phyloP scores from a whole-genome alignment of 2,113 vertebrate species.

The Onychostruthus taczanowskii region DNA sequence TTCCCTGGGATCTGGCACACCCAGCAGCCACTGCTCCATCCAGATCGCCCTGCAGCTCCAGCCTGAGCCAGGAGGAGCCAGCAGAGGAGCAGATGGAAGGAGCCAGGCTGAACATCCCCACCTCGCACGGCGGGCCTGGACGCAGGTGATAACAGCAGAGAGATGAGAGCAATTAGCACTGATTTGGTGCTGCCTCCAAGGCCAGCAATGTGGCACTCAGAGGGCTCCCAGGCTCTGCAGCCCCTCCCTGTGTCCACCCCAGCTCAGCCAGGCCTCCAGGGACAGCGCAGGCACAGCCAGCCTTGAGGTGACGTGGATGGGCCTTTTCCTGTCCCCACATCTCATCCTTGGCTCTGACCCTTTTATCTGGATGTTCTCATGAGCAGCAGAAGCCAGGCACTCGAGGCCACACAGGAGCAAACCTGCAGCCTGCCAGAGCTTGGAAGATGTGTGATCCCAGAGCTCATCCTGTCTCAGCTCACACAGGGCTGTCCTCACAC shows the following conservation, averaged over 20 bases:
- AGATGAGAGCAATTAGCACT: not conserved
- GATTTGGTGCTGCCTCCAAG: not conserved
- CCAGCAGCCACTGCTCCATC: not conserved
- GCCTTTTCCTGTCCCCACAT: not conserved
- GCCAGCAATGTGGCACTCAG: not conserved
- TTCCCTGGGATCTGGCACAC: not conserved
- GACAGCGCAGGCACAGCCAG: not conserved
- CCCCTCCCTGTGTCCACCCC: not conserved
- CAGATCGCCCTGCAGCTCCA: not conserved
- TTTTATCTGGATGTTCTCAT: not conserved
- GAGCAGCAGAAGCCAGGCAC: not conserved
- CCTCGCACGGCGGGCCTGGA: not conserved
- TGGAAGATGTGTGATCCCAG: not conserved
- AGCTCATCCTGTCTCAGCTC: not conserved
- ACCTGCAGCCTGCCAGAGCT: not conserved
- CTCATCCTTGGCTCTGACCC: not conserved
- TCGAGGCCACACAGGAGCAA: not conserved
- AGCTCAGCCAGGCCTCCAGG: not conserved
- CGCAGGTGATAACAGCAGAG: not conserved
- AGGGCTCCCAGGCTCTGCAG: not conserved
- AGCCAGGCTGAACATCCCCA: not conserved
- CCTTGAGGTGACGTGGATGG: fast-evolving
- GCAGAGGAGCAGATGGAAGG: conserved; percentile 9
- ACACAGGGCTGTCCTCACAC: not conserved
- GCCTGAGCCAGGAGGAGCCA: not conserved